Evolutionary conservation across 2,888 invertebrate species (phyloP).

Genomic region (Neelides folsomi): DNA sequence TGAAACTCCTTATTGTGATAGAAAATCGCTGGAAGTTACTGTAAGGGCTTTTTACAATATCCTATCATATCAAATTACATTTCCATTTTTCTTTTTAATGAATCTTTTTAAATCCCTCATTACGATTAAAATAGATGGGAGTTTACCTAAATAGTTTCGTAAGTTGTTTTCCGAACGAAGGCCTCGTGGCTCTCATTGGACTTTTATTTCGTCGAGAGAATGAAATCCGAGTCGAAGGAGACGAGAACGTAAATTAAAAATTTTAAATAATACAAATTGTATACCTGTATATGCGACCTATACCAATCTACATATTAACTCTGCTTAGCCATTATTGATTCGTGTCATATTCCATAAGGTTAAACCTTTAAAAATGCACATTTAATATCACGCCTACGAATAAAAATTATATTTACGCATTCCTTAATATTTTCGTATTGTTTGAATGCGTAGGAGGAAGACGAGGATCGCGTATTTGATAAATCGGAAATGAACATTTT

Average conservation of each 20-base stretch:
- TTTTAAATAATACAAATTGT: no score
- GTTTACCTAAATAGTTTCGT: no score
- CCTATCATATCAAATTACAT: conserved; percentile 7
- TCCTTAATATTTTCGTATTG: neutral
- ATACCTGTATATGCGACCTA: no score
- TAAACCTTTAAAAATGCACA: no score
- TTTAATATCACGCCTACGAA: no score
- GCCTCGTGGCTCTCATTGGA: conserved; percentile 22
- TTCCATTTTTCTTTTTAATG: no score
- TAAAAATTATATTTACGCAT: no score
- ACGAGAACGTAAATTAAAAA: conserved; percentile 26
- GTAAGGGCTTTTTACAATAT: conserved; percentile 10
- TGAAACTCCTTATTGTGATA: conserved; percentile 18
- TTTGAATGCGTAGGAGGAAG: conserved; percentile 33
- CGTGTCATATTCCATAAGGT: no score
- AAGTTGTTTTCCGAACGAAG: conserved; percentile 9
- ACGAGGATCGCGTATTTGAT: conserved; percentile 51
- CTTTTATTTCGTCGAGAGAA: conserved; percentile 24
- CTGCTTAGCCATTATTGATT: no score
- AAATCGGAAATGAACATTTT: conserved; percentile 50
- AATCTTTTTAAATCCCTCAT: no score
- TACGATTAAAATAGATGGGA: no score
- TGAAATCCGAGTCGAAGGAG: conserved; percentile 18
- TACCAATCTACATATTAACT: no score
- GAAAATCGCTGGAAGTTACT: conserved; percentile 22